phyloP scores from a whole-genome alignment of 37 sponge, comb jelly and placozoan species.

The Chondrosia reniformis region DNA sequence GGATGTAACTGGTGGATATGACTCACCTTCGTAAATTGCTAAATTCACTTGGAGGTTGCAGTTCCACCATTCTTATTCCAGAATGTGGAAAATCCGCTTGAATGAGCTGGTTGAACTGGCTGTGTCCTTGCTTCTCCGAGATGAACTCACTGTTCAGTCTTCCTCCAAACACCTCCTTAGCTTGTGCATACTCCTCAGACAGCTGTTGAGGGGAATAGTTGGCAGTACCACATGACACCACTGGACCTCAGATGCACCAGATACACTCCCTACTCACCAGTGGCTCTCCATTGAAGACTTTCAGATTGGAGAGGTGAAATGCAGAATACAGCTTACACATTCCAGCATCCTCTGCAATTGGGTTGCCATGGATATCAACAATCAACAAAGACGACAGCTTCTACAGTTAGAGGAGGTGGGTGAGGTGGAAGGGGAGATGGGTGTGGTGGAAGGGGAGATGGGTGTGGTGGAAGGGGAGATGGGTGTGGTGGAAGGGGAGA shows the following conservation, averaged over 20 bases:
- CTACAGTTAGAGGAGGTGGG: too few species aligned
- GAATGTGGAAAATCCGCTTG: conserved; percentile 62
- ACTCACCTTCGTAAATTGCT: conserved; percentile 65
- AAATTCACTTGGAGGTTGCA: conserved; percentile 53
- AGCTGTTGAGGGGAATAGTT: not conserved
- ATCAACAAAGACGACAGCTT: conserved; percentile 48
- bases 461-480: too few species aligned
- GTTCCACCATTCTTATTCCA: conserved; percentile 67
- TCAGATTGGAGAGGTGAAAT: conserved; percentile 73
- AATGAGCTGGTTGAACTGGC: conserved; percentile 30
- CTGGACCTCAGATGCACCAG: not conserved
- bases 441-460: too few species aligned
- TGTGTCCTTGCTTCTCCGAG: conserved; percentile 53
- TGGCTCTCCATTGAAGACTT: conserved; percentile 65
- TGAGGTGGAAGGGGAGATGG: too few species aligned
- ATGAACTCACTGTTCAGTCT: conserved; percentile 81
- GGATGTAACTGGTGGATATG: not conserved
- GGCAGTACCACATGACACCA: not conserved
- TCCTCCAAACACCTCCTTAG: conserved; percentile 80
- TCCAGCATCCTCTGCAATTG: conserved; percentile 27
- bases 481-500: too few species aligned
- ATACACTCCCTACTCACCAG: conserved; percentile 57
- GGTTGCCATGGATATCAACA: conserved; percentile 68
- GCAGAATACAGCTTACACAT: conserved; percentile 55
- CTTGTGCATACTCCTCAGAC: conserved; percentile 32